Evolutionary conservation across 2,888 invertebrate genomes (phyloP), one percentile per base, ranked within the genome.

Genomic region (Octodonta nipae): DNA sequence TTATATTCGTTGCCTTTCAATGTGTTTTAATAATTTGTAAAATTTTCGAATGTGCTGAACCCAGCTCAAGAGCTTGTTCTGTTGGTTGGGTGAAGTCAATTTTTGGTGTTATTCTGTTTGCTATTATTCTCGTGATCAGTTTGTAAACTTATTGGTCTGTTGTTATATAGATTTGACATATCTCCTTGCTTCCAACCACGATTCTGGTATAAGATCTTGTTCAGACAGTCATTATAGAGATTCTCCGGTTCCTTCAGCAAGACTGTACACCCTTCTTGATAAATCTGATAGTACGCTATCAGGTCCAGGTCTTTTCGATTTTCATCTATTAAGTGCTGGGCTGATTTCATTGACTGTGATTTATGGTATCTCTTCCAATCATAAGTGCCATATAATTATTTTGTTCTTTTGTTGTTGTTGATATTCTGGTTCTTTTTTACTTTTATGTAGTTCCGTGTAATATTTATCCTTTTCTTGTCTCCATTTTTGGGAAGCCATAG

Each of bases 21-120:
- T 20, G 20, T 20, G 20, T 20, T 20, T 20, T 20, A n/a, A 20
- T n/a, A 20, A n/a, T 20, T 20, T 20, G 20, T 20, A 20, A n/a
- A 20, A 7, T 6, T 6, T 20, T n/a, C 20, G n/a, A n/a, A 7
- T n/a, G n/a, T 6, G 20, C n/a, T n/a, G 20, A 20, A 20, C 6
- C n/a, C n/a, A n/a, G n/a, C n/a, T n/a, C n/a, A n/a, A n/a, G 7
- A 20, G 20, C n/a, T 20, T 20, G 20, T 20, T 20, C 20, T 20
- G 20, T 7, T 20, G 20, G 20, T 20, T 20, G 20, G n/a, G 6
- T 20, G n/a, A 20, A 20, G 6, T 20, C 20, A 20, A 20, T 20
- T 20, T 20, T 20, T 20, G 20, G n/a, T n/a, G n/a, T n/a, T n/a
- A n/a, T n/a, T n/a, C n/a, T n/a, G n/a, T n/a, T n/a, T n/a, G n/a